Evolutionary conservation across 1,140 invertebrate genomes (phyloP).

Genomic region (Drosophila murphyi): DNA sequence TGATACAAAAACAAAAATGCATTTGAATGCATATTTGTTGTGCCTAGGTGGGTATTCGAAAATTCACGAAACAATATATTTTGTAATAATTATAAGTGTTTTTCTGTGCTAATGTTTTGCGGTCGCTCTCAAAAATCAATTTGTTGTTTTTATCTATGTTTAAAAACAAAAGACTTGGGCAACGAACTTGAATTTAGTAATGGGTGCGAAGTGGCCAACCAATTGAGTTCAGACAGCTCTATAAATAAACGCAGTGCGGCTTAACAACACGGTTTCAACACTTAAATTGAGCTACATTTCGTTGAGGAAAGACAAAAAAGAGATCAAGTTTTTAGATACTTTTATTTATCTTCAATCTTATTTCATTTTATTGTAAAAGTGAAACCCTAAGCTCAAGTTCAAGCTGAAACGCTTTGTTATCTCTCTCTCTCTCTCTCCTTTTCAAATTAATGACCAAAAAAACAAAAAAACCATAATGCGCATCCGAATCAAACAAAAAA

Average conservation of each 20-base stretch:
- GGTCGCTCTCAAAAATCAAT: constrained; percentile 20
- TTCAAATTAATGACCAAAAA: constrained; percentile 38
- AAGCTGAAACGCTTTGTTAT: constrained; percentile 20
- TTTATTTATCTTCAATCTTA: background rate
- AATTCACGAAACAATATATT: constrained; percentile 38
- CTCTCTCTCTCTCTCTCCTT: constrained; percentile 8
- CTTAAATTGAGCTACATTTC: background rate
- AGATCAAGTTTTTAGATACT: constrained; percentile 4
- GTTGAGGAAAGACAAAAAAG: background rate
- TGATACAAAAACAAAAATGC: constrained; percentile 51
- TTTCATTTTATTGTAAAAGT: constrained; percentile 35
- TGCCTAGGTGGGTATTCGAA: constrained; percentile 70
- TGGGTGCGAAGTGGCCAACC: background rate
- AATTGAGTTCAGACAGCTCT: constrained; percentile 2
- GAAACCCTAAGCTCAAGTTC: constrained; percentile 54
- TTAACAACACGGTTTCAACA: constrained; percentile 17
- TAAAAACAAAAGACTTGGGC: constrained; percentile 78
- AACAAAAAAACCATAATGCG: constrained; percentile 17
- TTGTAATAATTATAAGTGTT: constrained; percentile 48
- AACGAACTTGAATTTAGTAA: constrained; percentile 62
- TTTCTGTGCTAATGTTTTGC: constrained; percentile 60
- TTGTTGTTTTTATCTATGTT: background rate
- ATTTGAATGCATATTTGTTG: constrained; percentile 60
- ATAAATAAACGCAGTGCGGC: constrained; percentile 15
- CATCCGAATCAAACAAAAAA: background rate